Evolutionary conservation across 2,797 vertebrate species (phyloP).

Genomic region (Myripristis jacobus): DNA sequence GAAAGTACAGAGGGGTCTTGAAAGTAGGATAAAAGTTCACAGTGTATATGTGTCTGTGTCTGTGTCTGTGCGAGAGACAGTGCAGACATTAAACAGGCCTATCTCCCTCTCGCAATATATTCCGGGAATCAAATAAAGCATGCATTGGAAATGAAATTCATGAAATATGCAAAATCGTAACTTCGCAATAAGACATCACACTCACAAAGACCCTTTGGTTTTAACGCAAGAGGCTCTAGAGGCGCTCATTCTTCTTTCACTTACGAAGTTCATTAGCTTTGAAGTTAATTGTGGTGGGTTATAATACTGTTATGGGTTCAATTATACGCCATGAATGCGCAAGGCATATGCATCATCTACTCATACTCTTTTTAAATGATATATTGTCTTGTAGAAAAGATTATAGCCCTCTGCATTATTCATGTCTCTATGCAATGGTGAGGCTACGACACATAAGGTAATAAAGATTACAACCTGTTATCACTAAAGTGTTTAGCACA

Average conservation of each 20-base stretch:
- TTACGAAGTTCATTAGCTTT: slow-evolving; percentile 57
- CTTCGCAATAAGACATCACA: slow-evolving; percentile 25
- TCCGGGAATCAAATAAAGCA: slow-evolving; percentile 43
- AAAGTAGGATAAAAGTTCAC: slow-evolving; percentile 15
- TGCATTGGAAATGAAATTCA: slow-evolving; percentile 49
- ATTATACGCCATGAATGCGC: slow-evolving; percentile 59
- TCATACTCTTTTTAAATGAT: slow-evolving; percentile 59
- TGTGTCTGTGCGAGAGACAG: slow-evolving; percentile 13
- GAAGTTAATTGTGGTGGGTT: slow-evolving; percentile 57
- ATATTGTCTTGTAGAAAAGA: slow-evolving; percentile 61
- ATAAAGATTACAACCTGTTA: slow-evolving; percentile 81
- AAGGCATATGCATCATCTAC: slow-evolving; percentile 44
- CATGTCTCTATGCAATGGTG: slow-evolving; percentile 63
- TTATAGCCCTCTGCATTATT: slow-evolving; percentile 72
- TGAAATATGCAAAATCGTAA: slow-evolving; percentile 40
- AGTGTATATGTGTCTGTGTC: slow-evolving; percentile 4
- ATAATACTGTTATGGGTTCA: slow-evolving; percentile 60
- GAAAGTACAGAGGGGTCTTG: slow-evolving; percentile 20
- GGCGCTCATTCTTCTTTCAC: neutral
- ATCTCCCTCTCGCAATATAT: slow-evolving; percentile 13
- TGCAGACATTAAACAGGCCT: slow-evolving; percentile 17
- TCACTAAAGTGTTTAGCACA: slow-evolving; percentile 77
- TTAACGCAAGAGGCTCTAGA: neutral
- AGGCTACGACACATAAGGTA: slow-evolving; percentile 74
- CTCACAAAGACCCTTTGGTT: slow-evolving; percentile 22